A percentile compares a stretch with the other conserved stretches of the same genome.
phyloP scores from a whole-genome alignment of 2,113 vertebrate species.

The Dicrurus megarhynchus region DNA sequence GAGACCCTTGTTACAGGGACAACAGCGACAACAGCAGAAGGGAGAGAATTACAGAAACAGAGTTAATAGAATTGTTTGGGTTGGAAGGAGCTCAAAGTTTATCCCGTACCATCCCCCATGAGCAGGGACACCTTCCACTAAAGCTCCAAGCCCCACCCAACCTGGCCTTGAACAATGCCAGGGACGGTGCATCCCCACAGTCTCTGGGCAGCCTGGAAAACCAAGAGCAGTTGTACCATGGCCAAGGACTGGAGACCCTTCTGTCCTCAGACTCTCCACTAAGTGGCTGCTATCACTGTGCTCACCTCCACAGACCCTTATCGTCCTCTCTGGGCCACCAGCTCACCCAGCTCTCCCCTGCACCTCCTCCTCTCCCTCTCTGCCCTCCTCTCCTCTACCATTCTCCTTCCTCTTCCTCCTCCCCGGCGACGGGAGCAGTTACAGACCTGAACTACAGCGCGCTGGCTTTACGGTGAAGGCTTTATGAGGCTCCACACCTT shows the following conservation, averaged over 20 bases:
- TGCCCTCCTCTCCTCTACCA: neutral
- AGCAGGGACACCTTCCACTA: neutral
- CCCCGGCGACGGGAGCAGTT: rapidly evolving
- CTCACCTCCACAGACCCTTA: neutral
- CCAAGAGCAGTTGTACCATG: neutral
- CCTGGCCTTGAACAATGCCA: neutral
- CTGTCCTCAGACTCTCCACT: neutral
- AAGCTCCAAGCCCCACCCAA: neutral
- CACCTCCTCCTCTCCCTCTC: neutral
- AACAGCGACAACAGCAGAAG: neutral
- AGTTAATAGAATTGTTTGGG: neutral
- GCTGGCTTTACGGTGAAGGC: neutral
- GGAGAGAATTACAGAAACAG: neutral
- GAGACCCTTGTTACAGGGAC: slow-evolving; percentile 82
- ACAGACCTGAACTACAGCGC: neutral
- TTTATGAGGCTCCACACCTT: neutral
- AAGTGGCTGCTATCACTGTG: neutral
- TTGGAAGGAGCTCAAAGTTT: neutral
- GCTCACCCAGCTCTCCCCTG: neutral
- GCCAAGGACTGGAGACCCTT: neutral
- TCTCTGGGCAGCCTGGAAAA: neutral
- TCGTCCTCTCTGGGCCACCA: rapidly evolving
- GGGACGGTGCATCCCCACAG: neutral
- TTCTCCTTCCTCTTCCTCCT: slow-evolving; percentile 8
- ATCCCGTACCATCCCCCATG: neutral